Conservation (phyloP, 1,140 invertebrate species). For the Ptiloglossa arizonensis region DNA sequence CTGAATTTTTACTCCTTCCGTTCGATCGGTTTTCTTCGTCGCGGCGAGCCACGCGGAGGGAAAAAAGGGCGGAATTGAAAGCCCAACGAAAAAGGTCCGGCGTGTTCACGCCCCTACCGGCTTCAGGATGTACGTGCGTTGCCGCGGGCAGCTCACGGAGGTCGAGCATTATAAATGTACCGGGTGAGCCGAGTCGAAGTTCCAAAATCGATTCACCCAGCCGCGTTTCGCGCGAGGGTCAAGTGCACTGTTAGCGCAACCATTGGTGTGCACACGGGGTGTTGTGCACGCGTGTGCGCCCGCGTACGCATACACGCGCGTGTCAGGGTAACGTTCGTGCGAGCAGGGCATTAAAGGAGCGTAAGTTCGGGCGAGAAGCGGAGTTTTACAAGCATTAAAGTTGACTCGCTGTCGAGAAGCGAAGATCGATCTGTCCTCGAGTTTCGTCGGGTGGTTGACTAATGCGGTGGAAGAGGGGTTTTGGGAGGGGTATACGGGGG, state of each 20-base stretch:
- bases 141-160: constrained; percentile 52
- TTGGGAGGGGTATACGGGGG: background rate
- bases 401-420: constrained; percentile 51
- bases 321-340: background rate
- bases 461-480: constrained; percentile 40
- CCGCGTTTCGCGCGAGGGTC: constrained; percentile 54
- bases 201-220: constrained; percentile 59
- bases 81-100: constrained; percentile 60
- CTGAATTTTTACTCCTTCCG: constrained; percentile 44
- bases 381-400: constrained; percentile 47
- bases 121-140: constrained; percentile 59
- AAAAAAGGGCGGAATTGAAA: constrained; percentile 63
- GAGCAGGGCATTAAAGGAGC: constrained; percentile 11
- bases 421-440: constrained; percentile 65
- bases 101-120: constrained; percentile 59
- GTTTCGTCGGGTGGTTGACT: constrained; percentile 60
- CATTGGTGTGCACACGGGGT: background rate
- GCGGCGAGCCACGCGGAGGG: background rate
- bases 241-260: constrained; percentile 48
- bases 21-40: constrained; percentile 40
- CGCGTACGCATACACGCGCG: background rate
- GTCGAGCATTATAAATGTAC: constrained; percentile 66
- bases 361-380: background rate
- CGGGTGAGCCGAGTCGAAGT: constrained; percentile 57
- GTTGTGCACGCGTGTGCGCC: background rate